Evolutionary conservation across 2,797 vertebrate genomes (phyloP), one percentile per base, ranked within the genome.

Genomic region (Poecilia picta): DNA sequence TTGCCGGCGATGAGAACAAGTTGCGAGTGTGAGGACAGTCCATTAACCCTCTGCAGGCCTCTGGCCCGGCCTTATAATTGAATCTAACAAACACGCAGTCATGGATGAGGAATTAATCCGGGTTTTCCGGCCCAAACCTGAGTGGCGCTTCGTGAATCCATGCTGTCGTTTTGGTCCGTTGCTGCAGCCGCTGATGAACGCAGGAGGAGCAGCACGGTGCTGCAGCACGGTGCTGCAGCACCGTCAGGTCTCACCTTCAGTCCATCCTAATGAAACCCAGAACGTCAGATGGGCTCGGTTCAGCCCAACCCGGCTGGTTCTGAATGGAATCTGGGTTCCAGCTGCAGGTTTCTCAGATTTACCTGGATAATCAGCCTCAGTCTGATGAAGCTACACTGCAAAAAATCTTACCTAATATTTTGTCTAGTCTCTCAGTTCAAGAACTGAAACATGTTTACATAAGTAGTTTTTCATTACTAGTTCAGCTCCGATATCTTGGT

Each of bases 241-340:
- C 89, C 89, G 90, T 91, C 90, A 87, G 88, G 81, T 91, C 85
- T 89, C 89, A 91, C 90, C 90, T 93, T 93, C 91, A 85, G 72
- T 81, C 89, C 91, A 91, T 92, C 88, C 84, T 90, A 93, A 93
- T 92, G 85, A 85, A 82, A 80, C 80, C 64, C 73, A 75, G 83
- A 82, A 84, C 2, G 6, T 23, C 78, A 88, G 79, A 85, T 79
- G 77, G 85, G 88, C 87, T 87, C 80, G 68, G 86, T 85, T 91
- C 81, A 62, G 76, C 83, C 80, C 81, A 68, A 81, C 86, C 88
- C 86, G 79, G 81, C 81, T 82, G 36, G 72, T 84, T 82, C 82
- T 46, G 76, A 75, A 76, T 81, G 81, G 78, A 83, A 1, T n/a
- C 53, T 89, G 81, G 70, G 78, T 87, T 81, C 55, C 83, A 83